Percentiles rank a stretch among this genome's conserved stretches.
phyloP scores from a whole-genome alignment of 2,888 invertebrate genomes.

The Lasius platythorax region DNA sequence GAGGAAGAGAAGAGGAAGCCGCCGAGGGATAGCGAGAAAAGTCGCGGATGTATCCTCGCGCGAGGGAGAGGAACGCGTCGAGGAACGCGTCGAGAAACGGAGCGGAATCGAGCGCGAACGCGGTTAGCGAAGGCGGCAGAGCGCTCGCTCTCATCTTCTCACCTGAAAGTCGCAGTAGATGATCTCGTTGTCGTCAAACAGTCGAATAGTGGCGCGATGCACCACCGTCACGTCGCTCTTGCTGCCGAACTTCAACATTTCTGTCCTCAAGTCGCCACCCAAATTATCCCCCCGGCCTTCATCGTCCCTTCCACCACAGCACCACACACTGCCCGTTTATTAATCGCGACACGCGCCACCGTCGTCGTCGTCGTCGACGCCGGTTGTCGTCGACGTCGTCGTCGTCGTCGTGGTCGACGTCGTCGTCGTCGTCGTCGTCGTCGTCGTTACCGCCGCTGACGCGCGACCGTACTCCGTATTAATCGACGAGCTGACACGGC shows the following conservation, averaged over 20 bases:
- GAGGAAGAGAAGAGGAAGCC: not conserved
- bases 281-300: constrained; percentile 83
- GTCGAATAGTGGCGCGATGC: constrained; percentile 90
- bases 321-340: constrained; percentile 82
- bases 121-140: not conserved
- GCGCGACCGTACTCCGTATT: constrained; percentile 52
- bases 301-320: constrained; percentile 83
- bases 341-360: constrained; percentile 62
- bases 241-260: constrained; percentile 87
- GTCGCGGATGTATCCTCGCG: constrained; percentile 22
- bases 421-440: constrained; percentile 37
- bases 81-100: not conserved
- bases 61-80: not conserved
- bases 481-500: constrained; percentile 58
- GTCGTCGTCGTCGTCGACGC: constrained; percentile 54
- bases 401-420: constrained; percentile 22
- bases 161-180: constrained; percentile 97
- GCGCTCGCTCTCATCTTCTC: constrained; percentile 67
- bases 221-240: constrained; percentile 86
- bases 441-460: constrained; percentile 45
- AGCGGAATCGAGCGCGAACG: not conserved
- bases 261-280: constrained; percentile 84
- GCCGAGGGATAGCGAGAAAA: not conserved
- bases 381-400: constrained; percentile 33
- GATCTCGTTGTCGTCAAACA: constrained; percentile 96